These are phyloP conservation scores for Endomychus coccineus DNA, from an alignment of 2,888 invertebrate genomes.

Conservation along the genomic window DNA sequence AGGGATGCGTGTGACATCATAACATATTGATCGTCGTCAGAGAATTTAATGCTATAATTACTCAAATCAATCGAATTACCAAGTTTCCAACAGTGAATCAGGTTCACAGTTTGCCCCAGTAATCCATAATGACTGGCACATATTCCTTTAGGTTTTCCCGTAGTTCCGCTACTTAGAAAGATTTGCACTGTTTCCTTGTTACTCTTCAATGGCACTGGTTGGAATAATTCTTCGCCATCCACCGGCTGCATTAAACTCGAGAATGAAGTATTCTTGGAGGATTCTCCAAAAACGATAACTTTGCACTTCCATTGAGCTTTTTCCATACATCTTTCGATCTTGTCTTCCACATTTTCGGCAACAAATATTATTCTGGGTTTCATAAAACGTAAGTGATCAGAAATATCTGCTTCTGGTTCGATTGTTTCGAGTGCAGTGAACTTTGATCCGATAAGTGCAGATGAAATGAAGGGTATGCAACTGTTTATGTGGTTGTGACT, in stretches of 20 bases:
- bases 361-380: conserved; percentile 27
- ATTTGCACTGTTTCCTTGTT: conserved; percentile 27
- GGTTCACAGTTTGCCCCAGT: conserved; percentile 18
- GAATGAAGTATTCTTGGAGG: conserved; percentile 20
- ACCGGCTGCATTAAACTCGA: conserved; percentile 20
- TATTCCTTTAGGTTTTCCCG: conserved; percentile 37
- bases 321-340: conserved; percentile 27
- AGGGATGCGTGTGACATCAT: too few species aligned
- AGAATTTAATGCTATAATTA: too few species aligned
- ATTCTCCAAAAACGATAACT: conserved; percentile 31
- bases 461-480: conserved; percentile 45
- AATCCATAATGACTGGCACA: conserved; percentile 28
- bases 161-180: conserved; percentile 36
- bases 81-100: too few species aligned
- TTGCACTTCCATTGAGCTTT: conserved; percentile 23
- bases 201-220: conserved; percentile 20
- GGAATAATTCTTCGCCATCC: conserved; percentile 28
- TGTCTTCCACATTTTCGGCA: conserved; percentile 24
- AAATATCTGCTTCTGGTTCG: conserved; percentile 27
- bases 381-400: conserved; percentile 28
- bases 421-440: conserved; percentile 33
- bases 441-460: conserved; percentile 41
- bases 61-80: too few species aligned
- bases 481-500: conserved; percentile 44
- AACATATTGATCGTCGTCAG: too few species aligned